Percentiles rank a stretch among this genome's conserved stretches.
Conservation (phyloP, 2,888 invertebrate species). For the Sericinus montela region DNA sequence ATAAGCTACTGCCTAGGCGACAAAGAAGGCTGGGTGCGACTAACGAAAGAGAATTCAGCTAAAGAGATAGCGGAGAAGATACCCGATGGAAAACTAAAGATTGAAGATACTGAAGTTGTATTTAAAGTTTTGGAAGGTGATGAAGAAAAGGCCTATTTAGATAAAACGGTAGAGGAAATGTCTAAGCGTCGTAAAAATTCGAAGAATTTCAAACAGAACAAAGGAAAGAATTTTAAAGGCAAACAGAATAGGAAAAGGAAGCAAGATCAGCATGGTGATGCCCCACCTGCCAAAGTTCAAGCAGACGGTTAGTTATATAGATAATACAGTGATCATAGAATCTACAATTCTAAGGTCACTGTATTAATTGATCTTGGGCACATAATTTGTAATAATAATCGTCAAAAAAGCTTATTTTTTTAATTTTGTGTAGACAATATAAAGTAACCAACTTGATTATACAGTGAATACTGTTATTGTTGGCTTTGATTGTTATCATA, state of each 20-base stretch:
- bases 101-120: conserved; percentile 71
- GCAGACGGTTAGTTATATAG: conserved; percentile 40
- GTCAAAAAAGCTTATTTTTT: no score
- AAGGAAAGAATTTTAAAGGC: conserved; percentile 47
- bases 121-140: conserved; percentile 83
- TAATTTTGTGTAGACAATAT: no score
- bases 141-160: conserved; percentile 83
- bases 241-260: conserved; percentile 52
- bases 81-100: conserved; percentile 80
- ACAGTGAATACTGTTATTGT: no score
- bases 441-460: no score
- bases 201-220: conserved; percentile 55
- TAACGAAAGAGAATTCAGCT: conserved; percentile 84
- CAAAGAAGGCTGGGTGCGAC: conserved; percentile 84
- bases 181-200: conserved; percentile 74
- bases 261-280: conserved; percentile 45
- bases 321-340: no score
- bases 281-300: conserved; percentile 46
- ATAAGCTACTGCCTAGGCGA: conserved; percentile 88
- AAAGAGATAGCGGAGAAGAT: conserved; percentile 81
- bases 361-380: no score
- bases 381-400: no score
- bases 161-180: conserved; percentile 82
- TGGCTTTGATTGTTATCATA: no score
- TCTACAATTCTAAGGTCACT: no score